A percentile compares a stretch with the other conserved stretches of the same genome.
Conservation (phyloP, 2,888 invertebrate genomes). For the Lymantria dispar region DNA sequence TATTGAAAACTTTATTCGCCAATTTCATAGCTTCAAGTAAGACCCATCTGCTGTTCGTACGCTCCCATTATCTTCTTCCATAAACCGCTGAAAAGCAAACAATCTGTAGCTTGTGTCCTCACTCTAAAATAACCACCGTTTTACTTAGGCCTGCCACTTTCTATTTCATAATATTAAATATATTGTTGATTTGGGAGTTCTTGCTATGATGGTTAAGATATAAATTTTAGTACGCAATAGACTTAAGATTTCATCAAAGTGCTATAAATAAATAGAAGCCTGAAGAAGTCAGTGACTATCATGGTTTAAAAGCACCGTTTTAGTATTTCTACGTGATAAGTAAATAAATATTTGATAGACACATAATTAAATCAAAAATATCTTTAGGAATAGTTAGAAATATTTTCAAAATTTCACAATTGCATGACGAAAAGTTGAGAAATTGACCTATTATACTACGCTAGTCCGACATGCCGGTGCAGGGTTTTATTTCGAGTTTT, state of each 20-base stretch:
- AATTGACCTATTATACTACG: too few relatives aligned
- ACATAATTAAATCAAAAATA: too few relatives aligned
- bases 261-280: conserved; percentile 59
- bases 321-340: conserved; percentile 23
- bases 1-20: conserved; percentile 8
- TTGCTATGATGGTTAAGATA: conserved; percentile 36
- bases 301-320: conserved; percentile 33
- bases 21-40: conserved; percentile 44
- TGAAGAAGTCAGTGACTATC: conserved; percentile 32
- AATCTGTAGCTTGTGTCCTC: conserved; percentile 62
- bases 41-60: conserved; percentile 67
- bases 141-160: conserved; percentile 33
- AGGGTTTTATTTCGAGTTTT: too few relatives aligned
- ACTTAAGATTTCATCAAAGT: conserved; percentile 67
- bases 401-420: too few relatives aligned
- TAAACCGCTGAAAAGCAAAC: conserved; percentile 70
- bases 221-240: conserved; percentile 58
- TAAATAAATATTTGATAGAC: too few relatives aligned
- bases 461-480: too few relatives aligned
- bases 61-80: conserved; percentile 66
- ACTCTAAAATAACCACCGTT: conserved; percentile 52
- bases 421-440: too few relatives aligned
- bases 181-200: conserved; percentile 25
- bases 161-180: conserved; percentile 5
- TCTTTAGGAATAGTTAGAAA: too few relatives aligned